Conservation (phyloP, 2,888 invertebrate species). For the Minunthozetes semirufus region DNA sequence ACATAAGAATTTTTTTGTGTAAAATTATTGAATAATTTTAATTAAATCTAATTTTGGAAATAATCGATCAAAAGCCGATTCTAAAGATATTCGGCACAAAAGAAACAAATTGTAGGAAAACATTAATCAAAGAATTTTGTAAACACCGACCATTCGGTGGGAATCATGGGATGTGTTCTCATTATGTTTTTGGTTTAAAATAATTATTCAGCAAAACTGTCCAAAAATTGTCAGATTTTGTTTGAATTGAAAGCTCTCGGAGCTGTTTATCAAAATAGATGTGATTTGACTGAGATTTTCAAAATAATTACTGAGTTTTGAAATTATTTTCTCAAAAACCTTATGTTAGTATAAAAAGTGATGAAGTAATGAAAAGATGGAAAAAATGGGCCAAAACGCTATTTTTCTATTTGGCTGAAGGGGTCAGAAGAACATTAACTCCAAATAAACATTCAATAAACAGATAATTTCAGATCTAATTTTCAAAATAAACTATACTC, state of each 20-base stretch:
- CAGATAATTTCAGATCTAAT: neutral
- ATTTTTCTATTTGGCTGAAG: conserved; percentile 3
- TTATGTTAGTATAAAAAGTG: neutral
- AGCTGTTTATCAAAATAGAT: too few relatives aligned
- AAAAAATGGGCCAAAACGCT: conserved; percentile 6
- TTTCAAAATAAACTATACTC: too few relatives aligned
- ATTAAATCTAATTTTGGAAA: neutral
- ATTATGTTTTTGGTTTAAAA: too few relatives aligned
- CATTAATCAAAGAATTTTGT: too few relatives aligned
- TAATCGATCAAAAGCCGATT: too few relatives aligned
- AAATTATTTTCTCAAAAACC: neutral
- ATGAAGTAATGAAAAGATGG: neutral
- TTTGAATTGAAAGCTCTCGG: too few relatives aligned
- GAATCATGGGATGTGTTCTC: too few relatives aligned
- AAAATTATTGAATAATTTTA: neutral
- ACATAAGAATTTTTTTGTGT: neutral
- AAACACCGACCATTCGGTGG: too few relatives aligned
- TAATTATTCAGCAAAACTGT: too few relatives aligned
- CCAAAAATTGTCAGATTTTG: too few relatives aligned
- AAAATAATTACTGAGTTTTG: neutral
- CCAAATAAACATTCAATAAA: neutral
- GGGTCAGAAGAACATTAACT: conserved; percentile 2
- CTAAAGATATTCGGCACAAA: too few relatives aligned
- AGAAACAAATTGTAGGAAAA: too few relatives aligned
- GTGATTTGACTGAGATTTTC: neutral